These are phyloP conservation scores for Lithophane leautieri DNA, from an alignment of 2,888 invertebrate species.

Conservation along the genomic window DNA sequence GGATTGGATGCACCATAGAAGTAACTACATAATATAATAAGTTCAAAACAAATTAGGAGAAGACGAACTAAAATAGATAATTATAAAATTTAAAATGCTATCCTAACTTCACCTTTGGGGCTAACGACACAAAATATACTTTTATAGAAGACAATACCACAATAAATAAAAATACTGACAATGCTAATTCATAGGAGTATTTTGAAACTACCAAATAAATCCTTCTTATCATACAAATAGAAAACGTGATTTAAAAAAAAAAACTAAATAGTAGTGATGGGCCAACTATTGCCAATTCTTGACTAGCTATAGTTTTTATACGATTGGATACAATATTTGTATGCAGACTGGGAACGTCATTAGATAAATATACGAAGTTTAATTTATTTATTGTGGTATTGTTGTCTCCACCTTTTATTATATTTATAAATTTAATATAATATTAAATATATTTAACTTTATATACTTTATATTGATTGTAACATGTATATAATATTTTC, in stretches of 20 bases:
- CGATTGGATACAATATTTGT: not conserved
- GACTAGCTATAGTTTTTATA: not conserved
- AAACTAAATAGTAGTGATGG: too few relatives aligned
- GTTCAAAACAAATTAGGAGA: not conserved
- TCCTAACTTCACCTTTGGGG: conserved; percentile 5
- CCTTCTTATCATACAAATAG: not conserved
- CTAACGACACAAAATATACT: not conserved
- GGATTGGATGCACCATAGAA: not conserved
- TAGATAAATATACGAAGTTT: not conserved
- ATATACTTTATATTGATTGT: conserved; percentile 1
- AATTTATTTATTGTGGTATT: not conserved
- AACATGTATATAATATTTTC: conserved; percentile 43
- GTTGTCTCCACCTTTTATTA: not conserved
- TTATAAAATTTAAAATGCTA: not conserved
- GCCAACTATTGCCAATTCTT: too few relatives aligned
- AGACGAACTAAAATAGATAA: not conserved
- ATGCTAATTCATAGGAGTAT: not conserved
- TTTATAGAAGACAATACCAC: conserved; percentile 1
- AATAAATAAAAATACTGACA: not conserved
- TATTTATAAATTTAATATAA: conserved; percentile 18
- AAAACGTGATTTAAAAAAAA: not conserved
- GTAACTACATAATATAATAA: not conserved
- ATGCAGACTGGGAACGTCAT: not conserved
- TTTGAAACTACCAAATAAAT: not conserved
- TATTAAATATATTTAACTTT: conserved; percentile 21